Conservation (phyloP, 2,113 vertebrate species). For the Arothron firmamentum region DNA sequence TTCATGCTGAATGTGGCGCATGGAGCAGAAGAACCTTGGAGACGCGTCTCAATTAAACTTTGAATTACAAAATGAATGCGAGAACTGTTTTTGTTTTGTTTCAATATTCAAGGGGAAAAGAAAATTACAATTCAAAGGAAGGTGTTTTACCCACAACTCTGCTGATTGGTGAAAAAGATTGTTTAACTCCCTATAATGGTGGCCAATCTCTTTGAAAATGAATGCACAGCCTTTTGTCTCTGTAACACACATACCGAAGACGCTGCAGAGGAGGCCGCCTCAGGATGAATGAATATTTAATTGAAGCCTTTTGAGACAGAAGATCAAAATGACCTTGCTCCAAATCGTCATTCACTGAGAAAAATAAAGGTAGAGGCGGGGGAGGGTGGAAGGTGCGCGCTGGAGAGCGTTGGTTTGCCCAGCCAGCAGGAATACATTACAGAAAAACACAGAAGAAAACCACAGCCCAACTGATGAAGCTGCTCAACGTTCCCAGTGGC, state of each 20-base stretch:
- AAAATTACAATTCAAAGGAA: conserved; percentile 47
- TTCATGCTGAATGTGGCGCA: conserved; percentile 14
- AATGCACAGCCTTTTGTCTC: conserved; percentile 76
- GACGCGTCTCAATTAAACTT: conserved; percentile 26
- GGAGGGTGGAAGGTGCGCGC: conserved; percentile 64
- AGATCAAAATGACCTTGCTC: conserved; percentile 81
- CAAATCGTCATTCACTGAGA: conserved; percentile 77
- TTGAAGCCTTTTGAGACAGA: conserved; percentile 77
- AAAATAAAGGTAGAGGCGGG: conserved; percentile 69
- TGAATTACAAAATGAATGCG: conserved; percentile 21
- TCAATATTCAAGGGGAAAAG: conserved; percentile 46
- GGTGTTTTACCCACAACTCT: conserved; percentile 50
- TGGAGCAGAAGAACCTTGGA: conserved; percentile 20
- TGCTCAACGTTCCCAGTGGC: conserved; percentile 62
- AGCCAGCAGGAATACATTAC: conserved; percentile 62
- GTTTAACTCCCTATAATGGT: conserved; percentile 66
- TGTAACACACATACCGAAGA: conserved; percentile 71
- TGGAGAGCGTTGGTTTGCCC: conserved; percentile 66
- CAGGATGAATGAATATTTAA: conserved; percentile 80
- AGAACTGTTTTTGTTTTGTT: conserved; percentile 45
- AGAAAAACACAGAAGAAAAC: conserved; percentile 60
- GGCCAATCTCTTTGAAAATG: conserved; percentile 66
- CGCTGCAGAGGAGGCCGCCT: conserved; percentile 70
- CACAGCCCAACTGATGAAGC: conserved; percentile 50
- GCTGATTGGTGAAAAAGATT: conserved; percentile 59